Evolutionary conservation across 2,888 invertebrate genomes (phyloP).

Genomic region (Epirrita christyi): DNA sequence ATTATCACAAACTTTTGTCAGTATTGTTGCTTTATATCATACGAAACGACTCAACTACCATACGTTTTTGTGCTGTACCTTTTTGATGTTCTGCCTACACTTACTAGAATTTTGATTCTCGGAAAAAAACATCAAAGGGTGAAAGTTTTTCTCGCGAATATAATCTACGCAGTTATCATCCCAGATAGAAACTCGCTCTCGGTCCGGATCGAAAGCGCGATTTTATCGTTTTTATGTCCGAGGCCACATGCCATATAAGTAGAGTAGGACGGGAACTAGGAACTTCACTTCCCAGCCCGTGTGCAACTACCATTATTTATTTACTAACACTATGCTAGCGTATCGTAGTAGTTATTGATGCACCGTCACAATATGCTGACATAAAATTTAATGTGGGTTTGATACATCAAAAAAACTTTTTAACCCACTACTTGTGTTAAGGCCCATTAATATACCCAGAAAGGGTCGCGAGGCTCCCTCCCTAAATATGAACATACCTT

Average conservation of each 20-base stretch:
- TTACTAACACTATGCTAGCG: slow-evolving; percentile 20
- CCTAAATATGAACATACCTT: neutral
- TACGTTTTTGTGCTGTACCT: slow-evolving; percentile 16
- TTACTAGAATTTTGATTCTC: slow-evolving; percentile 16
- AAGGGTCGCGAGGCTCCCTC: neutral
- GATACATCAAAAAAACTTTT: neutral
- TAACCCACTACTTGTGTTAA: neutral
- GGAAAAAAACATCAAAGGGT: slow-evolving; percentile 43
- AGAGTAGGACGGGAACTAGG: slow-evolving; percentile 51
- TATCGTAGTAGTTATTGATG: too few relatives aligned
- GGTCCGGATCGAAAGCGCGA: slow-evolving; percentile 79
- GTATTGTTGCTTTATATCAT: too few relatives aligned
- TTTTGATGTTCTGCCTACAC: slow-evolving; percentile 14
- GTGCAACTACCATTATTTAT: slow-evolving; percentile 24
- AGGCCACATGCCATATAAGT: slow-evolving; percentile 55
- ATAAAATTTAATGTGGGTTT: too few relatives aligned
- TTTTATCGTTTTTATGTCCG: slow-evolving; percentile 66
- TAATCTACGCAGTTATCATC: slow-evolving; percentile 62
- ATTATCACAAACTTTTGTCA: too few relatives aligned
- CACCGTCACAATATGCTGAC: neutral
- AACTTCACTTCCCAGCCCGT: slow-evolving; percentile 40
- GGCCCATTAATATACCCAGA: neutral
- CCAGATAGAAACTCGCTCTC: slow-evolving; percentile 71
- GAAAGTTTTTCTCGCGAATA: slow-evolving; percentile 49
- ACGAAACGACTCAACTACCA: too few relatives aligned